Conservation (phyloP, 2,797 vertebrate species). For the Aplochiton taeniatus region DNA sequence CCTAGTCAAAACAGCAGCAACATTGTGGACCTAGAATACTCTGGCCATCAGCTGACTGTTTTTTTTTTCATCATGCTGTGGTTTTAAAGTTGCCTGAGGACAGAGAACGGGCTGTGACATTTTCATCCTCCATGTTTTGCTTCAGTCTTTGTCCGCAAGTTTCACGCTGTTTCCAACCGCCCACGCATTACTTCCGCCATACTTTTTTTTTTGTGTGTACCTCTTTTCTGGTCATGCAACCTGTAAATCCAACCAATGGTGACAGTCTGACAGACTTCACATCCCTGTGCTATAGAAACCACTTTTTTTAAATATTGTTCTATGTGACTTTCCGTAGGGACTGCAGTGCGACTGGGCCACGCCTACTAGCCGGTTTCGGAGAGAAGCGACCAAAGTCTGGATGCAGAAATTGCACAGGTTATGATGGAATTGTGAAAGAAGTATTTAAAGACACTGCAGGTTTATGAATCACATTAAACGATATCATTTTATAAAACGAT, state of each 20-base stretch:
- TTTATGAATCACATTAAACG: background rate
- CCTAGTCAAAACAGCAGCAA: too few relatives aligned
- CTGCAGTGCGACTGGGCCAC: conserved; percentile 96
- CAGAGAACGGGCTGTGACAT: too few relatives aligned
- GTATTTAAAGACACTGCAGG: conserved; percentile 8
- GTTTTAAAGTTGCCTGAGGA: too few relatives aligned
- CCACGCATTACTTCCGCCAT: conserved; percentile 43
- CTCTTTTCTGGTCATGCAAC: background rate
- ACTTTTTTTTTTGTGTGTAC: background rate
- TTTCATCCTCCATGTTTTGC: background rate
- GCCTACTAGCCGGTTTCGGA: conserved; percentile 84
- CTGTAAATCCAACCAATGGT: conserved; percentile 12
- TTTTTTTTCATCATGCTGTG: too few relatives aligned
- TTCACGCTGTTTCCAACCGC: background rate
- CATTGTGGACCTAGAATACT: too few relatives aligned
- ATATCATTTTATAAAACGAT: too few relatives aligned
- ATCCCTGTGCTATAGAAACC: conserved; percentile 63
- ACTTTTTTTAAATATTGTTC: conserved; percentile 73
- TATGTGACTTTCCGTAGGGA: conserved; percentile 88
- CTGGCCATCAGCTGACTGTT: too few relatives aligned
- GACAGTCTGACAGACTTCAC: conserved; percentile 31
- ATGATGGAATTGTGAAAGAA: conserved; percentile 17
- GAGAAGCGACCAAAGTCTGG: conserved; percentile 49
- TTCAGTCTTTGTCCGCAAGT: conserved; percentile 5
- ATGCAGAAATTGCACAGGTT: conserved; percentile 28